These are phyloP conservation scores for Athalia circularis DNA, from an alignment of 2,888 invertebrate species.

Conservation along the genomic window DNA sequence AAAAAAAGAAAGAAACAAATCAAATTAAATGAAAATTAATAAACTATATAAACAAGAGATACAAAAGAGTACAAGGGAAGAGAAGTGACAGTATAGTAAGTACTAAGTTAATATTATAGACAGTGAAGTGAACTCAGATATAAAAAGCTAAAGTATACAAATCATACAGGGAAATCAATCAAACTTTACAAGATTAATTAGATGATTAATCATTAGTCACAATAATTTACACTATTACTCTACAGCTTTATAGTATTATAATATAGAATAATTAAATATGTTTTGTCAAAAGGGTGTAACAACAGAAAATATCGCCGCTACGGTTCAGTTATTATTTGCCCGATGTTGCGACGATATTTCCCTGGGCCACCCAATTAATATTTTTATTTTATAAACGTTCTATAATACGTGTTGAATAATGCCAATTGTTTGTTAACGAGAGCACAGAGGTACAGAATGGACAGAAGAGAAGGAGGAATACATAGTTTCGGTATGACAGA, in stretches of 20 bases:
- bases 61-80: constrained; percentile 48
- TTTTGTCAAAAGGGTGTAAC: constrained; percentile 54
- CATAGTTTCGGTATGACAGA: constrained; percentile 58
- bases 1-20: constrained; percentile 15
- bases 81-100: constrained; percentile 35
- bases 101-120: constrained; percentile 45
- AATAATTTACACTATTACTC: constrained; percentile 59
- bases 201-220: constrained; percentile 54
- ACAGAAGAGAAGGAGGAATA: constrained; percentile 58
- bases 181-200: constrained; percentile 54
- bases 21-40: constrained; percentile 39
- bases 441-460: constrained; percentile 55
- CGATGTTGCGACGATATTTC: constrained; percentile 52
- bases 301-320: constrained; percentile 56
- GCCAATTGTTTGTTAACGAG: constrained; percentile 55
- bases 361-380: constrained; percentile 55
- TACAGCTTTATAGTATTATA: constrained; percentile 56
- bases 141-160: constrained; percentile 62
- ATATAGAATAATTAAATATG: constrained; percentile 46
- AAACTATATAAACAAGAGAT: constrained; percentile 48
- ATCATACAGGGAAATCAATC: constrained; percentile 51
- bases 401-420: constrained; percentile 55
- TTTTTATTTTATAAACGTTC: constrained; percentile 46
- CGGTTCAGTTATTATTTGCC: not conserved
- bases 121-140: constrained; percentile 57